Evolutionary conservation across 2,888 invertebrate genomes (phyloP), one percentile per base, ranked within the genome.

Genomic region (Pyrrhia umbra): DNA sequence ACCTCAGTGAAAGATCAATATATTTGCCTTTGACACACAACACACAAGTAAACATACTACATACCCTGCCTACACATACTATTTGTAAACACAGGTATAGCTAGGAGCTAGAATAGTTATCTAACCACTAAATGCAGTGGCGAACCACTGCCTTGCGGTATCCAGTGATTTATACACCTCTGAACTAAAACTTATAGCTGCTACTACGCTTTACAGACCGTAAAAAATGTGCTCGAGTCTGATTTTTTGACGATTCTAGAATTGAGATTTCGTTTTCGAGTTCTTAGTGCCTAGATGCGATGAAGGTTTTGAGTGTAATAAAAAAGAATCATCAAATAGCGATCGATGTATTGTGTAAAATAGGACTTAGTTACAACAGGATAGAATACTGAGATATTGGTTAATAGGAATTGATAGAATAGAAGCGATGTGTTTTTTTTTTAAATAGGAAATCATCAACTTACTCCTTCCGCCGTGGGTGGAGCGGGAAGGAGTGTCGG

Each of bases 121-220:
- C 39, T 69, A 43, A 66, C 59, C 56, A 25, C 69, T 63, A 62
- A 73, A 75, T 45, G 43, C 64, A 42, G 57, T 40, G 71, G 75
- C 13, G n/a, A 43, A 51, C 72, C 70, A 15, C 64, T 56, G 34
- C 50, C 58, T 75, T 72, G 70, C 43, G 72, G 75, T 40, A 40
- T 6, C 15, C 34, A 8, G 54, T 45, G 64, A 69, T 59, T 63
- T 75, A 75, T 69, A 51, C 6, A 39, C 54, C 20, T 27, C 20
- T 51, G 18, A 64, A 72, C 39, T 56, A 45, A 72, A 59, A 63
- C 45, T 51, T 69, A 72, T 56, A 69, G 70, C 40, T 23, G 23
- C 30, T 9, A 46, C 21, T 39, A 27, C 25, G 21, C 49, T 70
- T 42, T 62, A 45, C n/a, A 8, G 15, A 15, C 25, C 8, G 25